These are phyloP conservation scores for Dreissena rostriformis DNA, from an alignment of 1,140 invertebrate genomes.

Conservation along the genomic window DNA sequence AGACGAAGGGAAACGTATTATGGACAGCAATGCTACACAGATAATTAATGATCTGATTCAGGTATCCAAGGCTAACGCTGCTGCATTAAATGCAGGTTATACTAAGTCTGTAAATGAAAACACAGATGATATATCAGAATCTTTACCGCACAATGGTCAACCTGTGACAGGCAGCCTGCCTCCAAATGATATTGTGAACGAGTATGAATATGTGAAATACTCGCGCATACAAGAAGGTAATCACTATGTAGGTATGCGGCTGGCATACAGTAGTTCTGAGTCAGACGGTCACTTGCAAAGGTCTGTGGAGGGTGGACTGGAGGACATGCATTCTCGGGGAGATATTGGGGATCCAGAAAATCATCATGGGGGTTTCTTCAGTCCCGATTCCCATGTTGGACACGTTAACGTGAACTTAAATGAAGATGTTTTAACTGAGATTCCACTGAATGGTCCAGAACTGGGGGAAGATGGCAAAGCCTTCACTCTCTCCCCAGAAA, in stretches of 20 bases:
- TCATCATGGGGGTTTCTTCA: conserved; percentile 13
- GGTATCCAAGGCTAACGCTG: conserved; percentile 50
- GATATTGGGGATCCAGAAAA: conserved; percentile 68
- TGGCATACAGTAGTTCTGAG: conserved; percentile 83
- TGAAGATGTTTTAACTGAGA: conserved; percentile 78
- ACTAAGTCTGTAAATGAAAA: conserved; percentile 17
- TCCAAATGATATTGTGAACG: conserved; percentile 73
- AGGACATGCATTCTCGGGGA: conserved; percentile 63
- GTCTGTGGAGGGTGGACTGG: conserved; percentile 54
- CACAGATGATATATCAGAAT: conserved; percentile 8
- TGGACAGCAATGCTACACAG: conserved; percentile 52
- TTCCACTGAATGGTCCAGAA: conserved; percentile 75
- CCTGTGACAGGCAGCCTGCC: not conserved
- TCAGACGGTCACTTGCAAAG: conserved; percentile 41
- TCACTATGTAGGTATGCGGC: conserved; percentile 90
- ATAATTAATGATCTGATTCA: conserved; percentile 55
- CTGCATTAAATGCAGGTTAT: conserved; percentile 25
- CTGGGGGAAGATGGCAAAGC: conserved; percentile 81
- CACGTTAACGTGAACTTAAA: conserved; percentile 57
- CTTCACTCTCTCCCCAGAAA: conserved; percentile 96
- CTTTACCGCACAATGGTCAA: not conserved
- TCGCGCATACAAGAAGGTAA: conserved; percentile 88
- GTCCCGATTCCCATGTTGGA: conserved; percentile 29
- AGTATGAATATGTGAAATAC: conserved; percentile 89
- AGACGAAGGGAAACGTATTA: not conserved